phyloP scores from a whole-genome alignment of 2,888 invertebrate species.

The Ochlodes sylvanus region DNA sequence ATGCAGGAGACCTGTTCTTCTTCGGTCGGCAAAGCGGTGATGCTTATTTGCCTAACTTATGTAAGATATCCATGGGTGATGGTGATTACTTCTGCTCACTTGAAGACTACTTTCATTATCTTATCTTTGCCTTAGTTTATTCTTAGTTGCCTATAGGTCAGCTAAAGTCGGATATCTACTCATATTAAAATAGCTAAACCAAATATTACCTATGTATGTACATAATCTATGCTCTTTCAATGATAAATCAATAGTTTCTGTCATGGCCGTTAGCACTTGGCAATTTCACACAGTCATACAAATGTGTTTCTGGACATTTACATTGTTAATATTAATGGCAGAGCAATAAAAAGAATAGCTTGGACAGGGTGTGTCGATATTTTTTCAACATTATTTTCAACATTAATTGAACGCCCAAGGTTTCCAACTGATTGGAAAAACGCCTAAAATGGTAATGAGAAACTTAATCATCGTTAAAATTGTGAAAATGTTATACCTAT shows the following conservation, averaged over 20 bases:
- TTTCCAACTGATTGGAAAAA: slow-evolving; percentile 21
- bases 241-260: neutral
- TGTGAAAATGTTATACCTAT: slow-evolving; percentile 2
- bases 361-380: slow-evolving; percentile 5
- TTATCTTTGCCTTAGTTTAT: too few relatives aligned
- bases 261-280: slow-evolving; percentile 6
- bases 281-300: slow-evolving; percentile 1
- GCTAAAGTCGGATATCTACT: too few relatives aligned
- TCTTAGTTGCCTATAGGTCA: too few relatives aligned
- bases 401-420: slow-evolving; percentile 21
- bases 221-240: too few relatives aligned
- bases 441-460: slow-evolving; percentile 21
- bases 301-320: slow-evolving; percentile 9
- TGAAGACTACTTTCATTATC: too few relatives aligned
- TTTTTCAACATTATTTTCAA: slow-evolving; percentile 15
- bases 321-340: slow-evolving; percentile 6
- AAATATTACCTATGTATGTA: too few relatives aligned
- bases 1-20: too few relatives aligned
- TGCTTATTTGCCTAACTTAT: too few relatives aligned
- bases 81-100: too few relatives aligned
- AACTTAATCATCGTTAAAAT: slow-evolving; percentile 10
- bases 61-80: too few relatives aligned
- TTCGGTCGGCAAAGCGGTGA: too few relatives aligned
- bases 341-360: slow-evolving; percentile 3
- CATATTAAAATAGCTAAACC: too few relatives aligned